Evolutionary conservation across 2,888 invertebrate genomes (phyloP).

Genomic region (Steinernema hermaphroditum): DNA sequence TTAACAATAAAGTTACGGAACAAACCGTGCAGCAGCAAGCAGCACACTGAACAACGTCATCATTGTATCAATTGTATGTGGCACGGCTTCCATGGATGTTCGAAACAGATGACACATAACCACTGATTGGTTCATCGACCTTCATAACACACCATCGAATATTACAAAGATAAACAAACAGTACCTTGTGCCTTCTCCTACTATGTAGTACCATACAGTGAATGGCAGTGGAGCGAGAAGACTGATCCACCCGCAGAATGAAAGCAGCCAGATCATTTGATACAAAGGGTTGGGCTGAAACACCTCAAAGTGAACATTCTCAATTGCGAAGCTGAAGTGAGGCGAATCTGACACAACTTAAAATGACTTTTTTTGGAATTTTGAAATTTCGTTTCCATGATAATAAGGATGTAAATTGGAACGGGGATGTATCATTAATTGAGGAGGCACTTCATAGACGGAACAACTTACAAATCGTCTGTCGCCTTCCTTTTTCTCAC

Average conservation of each 20-base stretch:
- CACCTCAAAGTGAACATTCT: not conserved
- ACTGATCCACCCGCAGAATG: slow-evolving; percentile 63
- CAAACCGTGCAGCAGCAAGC: slow-evolving; percentile 58
- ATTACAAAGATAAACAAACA: too few species aligned
- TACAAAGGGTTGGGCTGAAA: slow-evolving; percentile 64
- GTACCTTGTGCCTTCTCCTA: slow-evolving; percentile 59
- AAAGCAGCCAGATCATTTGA: slow-evolving; percentile 65
- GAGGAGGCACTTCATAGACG: not conserved
- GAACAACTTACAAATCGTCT: slow-evolving; percentile 56
- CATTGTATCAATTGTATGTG: slow-evolving; percentile 64
- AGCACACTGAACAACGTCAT: slow-evolving; percentile 64
- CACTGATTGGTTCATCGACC: slow-evolving; percentile 61
- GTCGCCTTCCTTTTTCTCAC: slow-evolving; percentile 64
- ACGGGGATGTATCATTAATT: too few species aligned
- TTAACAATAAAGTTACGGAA: not conserved
- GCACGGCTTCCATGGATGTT: slow-evolving; percentile 63
- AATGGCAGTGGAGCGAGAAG: slow-evolving; percentile 62
- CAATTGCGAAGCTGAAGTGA: not conserved
- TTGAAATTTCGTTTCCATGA: too few species aligned
- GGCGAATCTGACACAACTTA: too few species aligned
- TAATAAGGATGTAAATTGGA: too few species aligned
- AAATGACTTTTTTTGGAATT: too few species aligned
- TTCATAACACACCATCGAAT: slow-evolving; percentile 40
- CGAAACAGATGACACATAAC: slow-evolving; percentile 65
- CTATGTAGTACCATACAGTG: slow-evolving; percentile 64